These are phyloP conservation scores for Tragopan temminckii DNA, from an alignment of 2,797 vertebrate species.

Conservation along the genomic window DNA sequence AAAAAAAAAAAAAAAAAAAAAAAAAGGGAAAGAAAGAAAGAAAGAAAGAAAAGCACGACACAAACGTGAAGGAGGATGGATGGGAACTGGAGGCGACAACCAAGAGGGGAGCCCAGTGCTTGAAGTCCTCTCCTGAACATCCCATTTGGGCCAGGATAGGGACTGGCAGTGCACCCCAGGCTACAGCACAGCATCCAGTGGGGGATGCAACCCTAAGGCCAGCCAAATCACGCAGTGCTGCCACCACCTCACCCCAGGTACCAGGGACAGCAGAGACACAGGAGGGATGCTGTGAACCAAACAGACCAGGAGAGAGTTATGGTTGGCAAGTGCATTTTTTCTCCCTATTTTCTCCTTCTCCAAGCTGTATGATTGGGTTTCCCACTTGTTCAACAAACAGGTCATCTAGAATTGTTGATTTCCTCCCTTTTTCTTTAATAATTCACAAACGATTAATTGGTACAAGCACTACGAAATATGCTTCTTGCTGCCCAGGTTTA, in stretches of 20 bases:
- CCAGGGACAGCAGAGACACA: rapidly evolving
- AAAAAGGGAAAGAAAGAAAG: too few species aligned
- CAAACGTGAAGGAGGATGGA: rapidly evolving
- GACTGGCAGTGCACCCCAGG: not conserved
- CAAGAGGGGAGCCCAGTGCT: not conserved
- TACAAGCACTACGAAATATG: not conserved
- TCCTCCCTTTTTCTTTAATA: not conserved
- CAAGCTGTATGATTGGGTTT: not conserved
- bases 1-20: too few species aligned
- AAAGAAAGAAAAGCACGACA: not conserved
- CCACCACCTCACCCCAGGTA: not conserved
- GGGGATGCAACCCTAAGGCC: not conserved
- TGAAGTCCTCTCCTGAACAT: not conserved
- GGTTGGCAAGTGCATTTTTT: not conserved
- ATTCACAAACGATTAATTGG: not conserved
- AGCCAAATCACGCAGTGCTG: not conserved
- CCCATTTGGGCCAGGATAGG: not conserved
- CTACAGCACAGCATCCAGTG: not conserved
- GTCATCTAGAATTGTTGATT: not conserved
- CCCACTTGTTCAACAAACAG: not conserved
- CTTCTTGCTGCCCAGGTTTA: not conserved
- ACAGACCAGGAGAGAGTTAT: not conserved
- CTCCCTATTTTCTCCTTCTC: not conserved
- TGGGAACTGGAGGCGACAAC: not conserved
- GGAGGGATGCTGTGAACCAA: not conserved